Base-by-base conservation (phyloP, 2,797 vertebrate species). In the Dendrocincla fuliginosa region DNA sequence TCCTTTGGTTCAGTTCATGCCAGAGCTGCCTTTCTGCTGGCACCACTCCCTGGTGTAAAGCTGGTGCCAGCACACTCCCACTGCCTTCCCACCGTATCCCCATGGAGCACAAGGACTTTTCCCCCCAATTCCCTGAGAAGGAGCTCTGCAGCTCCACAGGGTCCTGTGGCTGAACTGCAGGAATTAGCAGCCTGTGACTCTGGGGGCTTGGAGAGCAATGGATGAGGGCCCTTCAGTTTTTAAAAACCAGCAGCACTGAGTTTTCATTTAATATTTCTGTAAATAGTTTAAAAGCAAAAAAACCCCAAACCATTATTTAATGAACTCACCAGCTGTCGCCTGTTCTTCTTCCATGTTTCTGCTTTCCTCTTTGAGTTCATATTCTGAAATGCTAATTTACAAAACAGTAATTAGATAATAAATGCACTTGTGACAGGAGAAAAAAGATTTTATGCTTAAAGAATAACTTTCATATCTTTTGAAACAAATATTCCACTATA, bases 311-410 rank as follows among this genome's bases (percentile, higher is more conserved):
- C 3, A 17, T 53, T 22, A 57, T 69, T 88, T 68, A 33, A 80
- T 70, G 57, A 87, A 97, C 98, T 97, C 94, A 99, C 99, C 98
- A 99, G 97, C 94, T 99, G 99, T 60, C 99, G 97, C 71, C 99
- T 98, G 97, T 99, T 99, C 96, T 99, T 99, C 97, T 99, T 99
- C 99, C 99, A 99, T 0, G 99, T 99, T 95, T 99, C 99, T 93
- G 99, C 99, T 98, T 99, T 99, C 97, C 99, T 98, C 97, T 99
- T 99, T 7, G 99, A 99, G 96, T 99, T 99, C 99, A 99, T 99
- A 85, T 99, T 99, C 97, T 99, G 99, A 98, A 99, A 99, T 25
- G 99, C 99, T 99, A 93, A 95, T 96, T 93, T 64, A 84, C 35
- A 96, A 96, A 90, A 91, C 15, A 89, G 73, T 69, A 67, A 65